Base-by-base conservation (phyloP, 1,140 invertebrate genomes). In the Leptinotarsa undecemlineata region DNA sequence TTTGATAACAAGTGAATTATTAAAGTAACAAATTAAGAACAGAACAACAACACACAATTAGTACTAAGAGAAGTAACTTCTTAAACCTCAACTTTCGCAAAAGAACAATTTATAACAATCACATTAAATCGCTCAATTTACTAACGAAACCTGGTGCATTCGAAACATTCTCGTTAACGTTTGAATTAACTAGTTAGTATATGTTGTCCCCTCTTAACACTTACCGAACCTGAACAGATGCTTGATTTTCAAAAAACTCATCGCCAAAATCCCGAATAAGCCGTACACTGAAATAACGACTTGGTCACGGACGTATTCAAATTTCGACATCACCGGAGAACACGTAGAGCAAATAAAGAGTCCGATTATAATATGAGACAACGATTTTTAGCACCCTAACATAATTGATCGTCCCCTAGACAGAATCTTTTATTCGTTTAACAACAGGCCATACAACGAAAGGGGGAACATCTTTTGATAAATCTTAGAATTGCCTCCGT, bases 351-450 rank as follows among this genome's bases (percentile, higher is more conserved):
- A 70, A 70, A 70, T 70, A 70, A 70, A 70, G 66, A 47, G 33
- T 23, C 66, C 66, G 66, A 68, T 68, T 68, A 68, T 68, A 68
- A 68, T 68, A 68, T 15, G 68, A 70, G 68, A 70, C 51, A 70
- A 70, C 68, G 68, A 33, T 20, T 70, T 70, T 60, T 70, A 70
- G 48, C 68, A 70, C 68, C 68, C 68, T 70, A 70, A 48, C 48
- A 70, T 70, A 70, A 70, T 70, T 70, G 68, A 57, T 60, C n/a
- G 68, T 70, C 68, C 68, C 68, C 68, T 70, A 70, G 68, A 70
- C 68, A 70, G 68, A 51, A 70, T 70, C 68, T 57, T 70, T 70
- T 70, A 70, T 70, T 20, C 42, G 15, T n/a, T 13, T 17, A 20
- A 70, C 68, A 57, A 70, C 68, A 57, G 63, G 63, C 63, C 20